Base-by-base conservation (phyloP, 2,113 vertebrate genomes). In the Pelodiscus sinensis region DNA sequence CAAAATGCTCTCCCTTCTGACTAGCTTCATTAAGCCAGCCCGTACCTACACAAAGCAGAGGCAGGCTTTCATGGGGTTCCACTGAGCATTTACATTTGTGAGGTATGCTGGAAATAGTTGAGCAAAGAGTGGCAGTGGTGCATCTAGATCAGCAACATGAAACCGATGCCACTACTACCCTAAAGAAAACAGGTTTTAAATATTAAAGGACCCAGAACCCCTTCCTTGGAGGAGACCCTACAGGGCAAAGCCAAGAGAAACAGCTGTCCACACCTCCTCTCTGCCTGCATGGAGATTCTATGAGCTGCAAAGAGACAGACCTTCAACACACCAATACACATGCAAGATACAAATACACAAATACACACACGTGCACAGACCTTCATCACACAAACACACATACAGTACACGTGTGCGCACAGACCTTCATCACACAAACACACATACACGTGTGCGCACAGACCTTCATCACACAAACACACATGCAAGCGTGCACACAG, bases 181-280 rank as follows among this genome's bases (percentile, higher is more conserved):
- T 19, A 9, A 0, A 1, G n/a, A 18, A 22, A 77, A 11, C 38
- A 24, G 85, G 4, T 14, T 51, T 82, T 56, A 29, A 13, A 21
- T 65, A 22, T 0, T 35, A 0, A 8, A 25, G 9, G 38, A 51
- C 25, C 1, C 62, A n/a, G 27, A 6, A 44, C 44, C 44, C 44
- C 81, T 14, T 24, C 51, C 81, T 8, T 50, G 62, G 35, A 78
- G 14, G 2, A 18, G 35, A 27, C 10, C 18, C 24, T 1, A 0
- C 2, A 8, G 27, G 35, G 79, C 5, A 80, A 44, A 21, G 51
- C 19, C 7, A 10, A 1, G 50, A 54, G 8, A 13, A 79, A 0
- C 57, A 56, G 71, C 0, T 56, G 25, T 25, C 35, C 54, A 62
- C 24, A 13, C 19, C 9, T 5, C 21, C 15, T 13, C 15, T 16